Evolutionary conservation across 2,888 invertebrate genomes (phyloP), one percentile per base, ranked within the genome.

Genomic region (Plebejus anna): DNA sequence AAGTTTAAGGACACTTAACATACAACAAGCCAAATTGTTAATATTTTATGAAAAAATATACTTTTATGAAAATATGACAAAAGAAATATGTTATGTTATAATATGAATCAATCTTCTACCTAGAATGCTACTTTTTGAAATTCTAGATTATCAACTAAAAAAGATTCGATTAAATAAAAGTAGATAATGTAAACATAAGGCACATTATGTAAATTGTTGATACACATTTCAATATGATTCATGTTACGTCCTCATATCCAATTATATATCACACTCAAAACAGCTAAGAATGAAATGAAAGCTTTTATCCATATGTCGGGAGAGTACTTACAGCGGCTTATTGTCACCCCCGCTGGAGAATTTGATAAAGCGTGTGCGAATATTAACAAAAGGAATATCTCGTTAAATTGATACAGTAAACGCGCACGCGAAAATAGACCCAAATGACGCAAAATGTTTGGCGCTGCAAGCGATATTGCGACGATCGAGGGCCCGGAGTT

Each of bases 371-470:
- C 94, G 94, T 92, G 93, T 93, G 94, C 93, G 94, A 94, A 94
- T 94, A 94, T 94, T 94, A 94, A 94, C 94, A 94, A 94, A 94
- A 94, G 94, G 94, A 94, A 94, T 94, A 94, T 94, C 94, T 94
- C 90, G 93, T 94, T 94, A 93, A 94, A 93, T 92, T 94, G 94
- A 94, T 94, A 94, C 90, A 88, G 90, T 86, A 78, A 70, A 77
- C 77, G 81, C 80, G 78, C 89, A 89, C 76, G 82, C 83, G 81
- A 92, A 85, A 84, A 82, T 89, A 80, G 82, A 85, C 89, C 82
- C 80, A 87, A 85, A 73, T 57, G 70, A 78, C 80, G 77, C 73
- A 79, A 78, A 79, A 78, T 75, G 80, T 76, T 77, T 55, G 42
- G 80, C 78, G 80, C 82, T 82, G 82, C 81, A 82, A 75, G 79